Conservation (phyloP, 2,797 vertebrate genomes). For the Kryptolebias ocellatus region DNA sequence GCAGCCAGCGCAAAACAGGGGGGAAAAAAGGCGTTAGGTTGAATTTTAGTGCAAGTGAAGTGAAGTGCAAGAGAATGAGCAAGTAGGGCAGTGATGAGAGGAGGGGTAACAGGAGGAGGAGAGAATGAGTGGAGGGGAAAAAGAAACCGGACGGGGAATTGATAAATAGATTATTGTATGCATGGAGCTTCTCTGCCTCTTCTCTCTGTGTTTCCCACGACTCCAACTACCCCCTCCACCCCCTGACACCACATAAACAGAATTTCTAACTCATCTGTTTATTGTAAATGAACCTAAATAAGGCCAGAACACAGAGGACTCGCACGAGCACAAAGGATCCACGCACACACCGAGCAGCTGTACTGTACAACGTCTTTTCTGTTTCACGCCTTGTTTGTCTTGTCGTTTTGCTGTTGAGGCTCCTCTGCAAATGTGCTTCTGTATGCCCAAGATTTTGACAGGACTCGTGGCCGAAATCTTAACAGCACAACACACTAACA, state of each 20-base stretch:
- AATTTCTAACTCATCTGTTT: conserved; percentile 71
- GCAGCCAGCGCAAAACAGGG: conserved; percentile 12
- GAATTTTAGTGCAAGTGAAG: conserved; percentile 43
- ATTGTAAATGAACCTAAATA: conserved; percentile 72
- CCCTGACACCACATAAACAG: conserved; percentile 62
- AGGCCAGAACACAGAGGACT: conserved; percentile 66
- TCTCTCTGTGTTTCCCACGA: conserved; percentile 57
- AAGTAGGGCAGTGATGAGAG: conserved; percentile 70
- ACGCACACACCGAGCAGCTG: conserved; percentile 35
- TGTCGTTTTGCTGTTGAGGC: conserved; percentile 43
- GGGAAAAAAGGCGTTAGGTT: conserved; percentile 52
- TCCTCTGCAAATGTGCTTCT: conserved; percentile 58
- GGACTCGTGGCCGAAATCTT: conserved; percentile 50
- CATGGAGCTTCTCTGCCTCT: conserved; percentile 54
- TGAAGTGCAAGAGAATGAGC: conserved; percentile 65
- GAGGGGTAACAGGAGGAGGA: conserved; percentile 64
- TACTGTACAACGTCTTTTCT: conserved; percentile 37
- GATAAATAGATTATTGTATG: conserved; percentile 78
- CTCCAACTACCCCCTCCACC: conserved; percentile 36
- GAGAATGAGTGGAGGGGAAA: conserved; percentile 53
- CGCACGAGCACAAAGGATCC: conserved; percentile 29
- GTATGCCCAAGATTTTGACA: conserved; percentile 57
- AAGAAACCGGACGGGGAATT: conserved; percentile 61
- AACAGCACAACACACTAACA: conserved; percentile 31
- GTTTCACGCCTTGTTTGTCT: conserved; percentile 62